Evolutionary conservation across 2,888 invertebrate genomes (phyloP).

Genomic region (Oxyteleia sp.): DNA sequence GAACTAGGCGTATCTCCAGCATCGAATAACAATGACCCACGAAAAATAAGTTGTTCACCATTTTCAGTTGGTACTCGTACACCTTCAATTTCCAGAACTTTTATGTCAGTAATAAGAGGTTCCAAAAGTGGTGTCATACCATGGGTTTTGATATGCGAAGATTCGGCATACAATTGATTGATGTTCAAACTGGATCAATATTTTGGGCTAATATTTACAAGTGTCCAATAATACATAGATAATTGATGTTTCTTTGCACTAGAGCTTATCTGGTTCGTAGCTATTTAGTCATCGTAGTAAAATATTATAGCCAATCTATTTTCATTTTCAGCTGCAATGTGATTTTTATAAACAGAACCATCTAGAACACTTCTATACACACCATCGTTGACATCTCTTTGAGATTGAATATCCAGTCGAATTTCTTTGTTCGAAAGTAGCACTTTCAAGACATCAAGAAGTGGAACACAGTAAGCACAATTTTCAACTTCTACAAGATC

Average conservation of each 20-base stretch:
- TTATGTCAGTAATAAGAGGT: conserved; percentile 59
- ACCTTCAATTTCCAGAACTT: conserved; percentile 64
- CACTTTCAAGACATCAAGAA: conserved; percentile 57
- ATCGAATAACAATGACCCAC: conserved; percentile 9
- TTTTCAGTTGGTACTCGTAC: conserved; percentile 15
- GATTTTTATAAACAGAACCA: conserved; percentile 68
- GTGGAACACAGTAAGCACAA: conserved; percentile 63
- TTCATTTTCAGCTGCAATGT: conserved; percentile 46
- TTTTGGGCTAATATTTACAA: conserved; percentile 1
- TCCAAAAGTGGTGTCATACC: conserved; percentile 52
- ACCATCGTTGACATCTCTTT: conserved; percentile 26
- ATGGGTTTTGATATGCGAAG: conserved; percentile 50
- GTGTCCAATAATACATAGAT: conserved; percentile 29
- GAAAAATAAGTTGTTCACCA: conserved; percentile 13
- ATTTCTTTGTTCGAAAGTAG: conserved; percentile 68
- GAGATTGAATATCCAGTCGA: conserved; percentile 43
- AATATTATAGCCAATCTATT: conserved; percentile 72
- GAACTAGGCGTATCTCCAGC: conserved; percentile 23
- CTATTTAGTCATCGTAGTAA: conserved; percentile 16
- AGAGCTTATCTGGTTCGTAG: conserved; percentile 40
- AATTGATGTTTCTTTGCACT: conserved; percentile 29
- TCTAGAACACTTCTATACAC: conserved; percentile 69
- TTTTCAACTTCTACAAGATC: conserved; percentile 29
- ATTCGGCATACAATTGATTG: conserved; percentile 59
- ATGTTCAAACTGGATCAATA: neutral